Conservation (phyloP, 2,888 invertebrate species). For the Pristionchus mayeri region DNA sequence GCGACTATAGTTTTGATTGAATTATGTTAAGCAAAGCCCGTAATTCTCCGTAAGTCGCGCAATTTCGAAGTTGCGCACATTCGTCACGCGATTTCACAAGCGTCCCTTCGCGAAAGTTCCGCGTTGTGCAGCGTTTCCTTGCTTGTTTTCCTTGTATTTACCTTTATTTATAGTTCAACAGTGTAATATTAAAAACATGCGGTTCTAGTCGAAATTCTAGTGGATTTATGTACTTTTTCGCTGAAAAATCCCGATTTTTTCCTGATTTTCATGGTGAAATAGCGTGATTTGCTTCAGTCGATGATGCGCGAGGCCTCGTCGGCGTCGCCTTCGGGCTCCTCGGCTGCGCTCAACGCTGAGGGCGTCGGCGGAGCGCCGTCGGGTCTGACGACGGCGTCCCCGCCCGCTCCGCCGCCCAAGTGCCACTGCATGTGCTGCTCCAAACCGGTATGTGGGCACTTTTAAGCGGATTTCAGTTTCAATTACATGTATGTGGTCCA, state of each 20-base stretch:
- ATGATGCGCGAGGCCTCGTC: slow-evolving; percentile 45
- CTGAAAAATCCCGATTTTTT: too few species aligned
- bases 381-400: too few species aligned
- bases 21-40: not conserved
- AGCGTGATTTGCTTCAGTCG: not conserved
- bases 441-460: not conserved
- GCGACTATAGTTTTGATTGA: not conserved
- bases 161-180: too few species aligned
- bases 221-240: too few species aligned
- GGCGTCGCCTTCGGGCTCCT: slow-evolving; percentile 39
- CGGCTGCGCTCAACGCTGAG: not conserved
- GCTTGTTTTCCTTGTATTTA: not conserved
- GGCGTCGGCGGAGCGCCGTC: not conserved
- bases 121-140: not conserved
- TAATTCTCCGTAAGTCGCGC: not conserved
- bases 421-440: slow-evolving; percentile 17
- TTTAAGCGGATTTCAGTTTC: too few species aligned
- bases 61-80: not conserved
- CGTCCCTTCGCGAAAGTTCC: slow-evolving; percentile 37
- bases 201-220: too few species aligned
- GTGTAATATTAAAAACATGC: too few species aligned
- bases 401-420: not conserved
- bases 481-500: too few species aligned
- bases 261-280: not conserved
- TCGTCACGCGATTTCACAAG: slow-evolving; percentile 44